Percentiles rank a stretch among this genome's conserved stretches.
phyloP scores from a whole-genome alignment of 1,140 invertebrate species.

The Archegozetes longisetosus region DNA sequence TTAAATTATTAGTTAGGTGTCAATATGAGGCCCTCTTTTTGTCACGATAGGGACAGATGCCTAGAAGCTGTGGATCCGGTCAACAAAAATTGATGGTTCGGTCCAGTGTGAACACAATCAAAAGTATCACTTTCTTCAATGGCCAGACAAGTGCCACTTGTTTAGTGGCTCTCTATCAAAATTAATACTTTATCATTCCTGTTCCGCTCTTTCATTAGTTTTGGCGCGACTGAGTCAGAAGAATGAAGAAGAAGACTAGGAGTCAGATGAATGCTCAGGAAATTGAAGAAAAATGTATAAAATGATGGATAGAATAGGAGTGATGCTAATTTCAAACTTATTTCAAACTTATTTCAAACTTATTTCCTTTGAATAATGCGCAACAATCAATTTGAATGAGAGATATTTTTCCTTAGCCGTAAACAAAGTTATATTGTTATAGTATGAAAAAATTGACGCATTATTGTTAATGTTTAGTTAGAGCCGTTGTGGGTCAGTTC shows the following conservation, averaged over 20 bases:
- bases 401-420: no score
- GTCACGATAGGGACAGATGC: neutral
- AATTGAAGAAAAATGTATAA: no score
- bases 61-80: neutral
- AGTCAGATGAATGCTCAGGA: no score
- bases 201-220: neutral
- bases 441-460: neutral
- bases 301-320: no score
- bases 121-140: neutral
- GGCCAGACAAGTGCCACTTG: neutral
- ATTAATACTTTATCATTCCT: no score
- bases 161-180: no score
- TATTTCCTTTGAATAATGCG: no score
- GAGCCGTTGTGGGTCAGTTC: neutral
- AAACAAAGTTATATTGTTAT: no score
- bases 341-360: no score
- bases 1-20: neutral
- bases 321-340: no score
- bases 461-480: neutral
- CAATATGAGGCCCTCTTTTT: neutral
- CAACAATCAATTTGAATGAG: no score
- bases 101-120: neutral
- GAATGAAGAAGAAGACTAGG: no score
- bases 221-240: neutral
- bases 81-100: neutral